Conservation (phyloP, 1,140 invertebrate genomes). For the Drosophila kurseongensis region DNA sequence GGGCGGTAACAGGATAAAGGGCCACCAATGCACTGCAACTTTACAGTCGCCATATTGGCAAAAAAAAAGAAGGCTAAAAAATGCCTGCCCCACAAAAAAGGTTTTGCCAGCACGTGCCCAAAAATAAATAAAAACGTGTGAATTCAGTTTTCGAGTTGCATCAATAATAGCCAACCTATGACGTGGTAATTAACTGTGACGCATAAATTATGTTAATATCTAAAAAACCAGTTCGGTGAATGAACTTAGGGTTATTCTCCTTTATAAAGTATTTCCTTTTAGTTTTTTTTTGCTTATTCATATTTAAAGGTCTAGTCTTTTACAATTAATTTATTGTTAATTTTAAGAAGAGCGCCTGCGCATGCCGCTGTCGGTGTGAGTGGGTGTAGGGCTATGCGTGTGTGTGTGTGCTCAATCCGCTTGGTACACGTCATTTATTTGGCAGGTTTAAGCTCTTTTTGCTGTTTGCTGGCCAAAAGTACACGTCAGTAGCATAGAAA, state of each 20-base stretch:
- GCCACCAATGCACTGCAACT: conserved; percentile 15
- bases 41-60: conserved; percentile 72
- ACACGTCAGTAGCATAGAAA: conserved; percentile 56
- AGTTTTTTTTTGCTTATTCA: too few relatives aligned
- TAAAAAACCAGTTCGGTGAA: conserved; percentile 14
- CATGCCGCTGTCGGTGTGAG: conserved; percentile 25
- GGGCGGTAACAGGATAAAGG: conserved; percentile 1
- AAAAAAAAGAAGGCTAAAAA: conserved; percentile 21
- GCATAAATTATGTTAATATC: conserved; percentile 14
- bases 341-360: conserved; percentile 57
- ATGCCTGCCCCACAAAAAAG: conserved; percentile 6
- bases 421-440: conserved; percentile 73
- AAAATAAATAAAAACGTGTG: conserved; percentile 23
- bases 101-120: conserved; percentile 29
- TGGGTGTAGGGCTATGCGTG: conserved; percentile 6
- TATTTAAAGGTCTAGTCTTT: conserved; percentile 2
- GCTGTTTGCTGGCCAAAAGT: conserved; percentile 35
- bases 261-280: background rate
- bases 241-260: conserved; percentile 2
- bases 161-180: conserved; percentile 6
- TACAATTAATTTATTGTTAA: conserved; percentile 15
- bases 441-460: conserved; percentile 40
- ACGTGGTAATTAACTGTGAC: conserved; percentile 24
- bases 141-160: background rate
- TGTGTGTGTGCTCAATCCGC: conserved; percentile 55